These are phyloP conservation scores for Amphipoea lucens DNA, from an alignment of 2,888 invertebrate genomes.

Conservation along the genomic window DNA sequence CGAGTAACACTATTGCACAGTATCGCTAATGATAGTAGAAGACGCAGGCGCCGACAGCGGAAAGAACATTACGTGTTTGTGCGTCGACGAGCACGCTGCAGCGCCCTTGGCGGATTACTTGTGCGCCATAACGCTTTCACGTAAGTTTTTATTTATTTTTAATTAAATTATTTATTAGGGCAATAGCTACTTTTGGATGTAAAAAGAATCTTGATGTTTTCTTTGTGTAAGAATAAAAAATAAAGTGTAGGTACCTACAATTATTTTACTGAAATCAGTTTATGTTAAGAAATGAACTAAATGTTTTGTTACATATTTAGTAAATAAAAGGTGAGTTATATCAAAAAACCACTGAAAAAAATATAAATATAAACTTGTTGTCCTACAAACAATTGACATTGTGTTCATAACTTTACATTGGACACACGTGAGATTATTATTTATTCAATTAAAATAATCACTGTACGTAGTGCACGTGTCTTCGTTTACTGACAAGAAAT, in stretches of 20 bases:
- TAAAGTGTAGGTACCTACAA: neutral
- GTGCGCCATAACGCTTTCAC: conserved; percentile 40
- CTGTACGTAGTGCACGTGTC: conserved; percentile 7
- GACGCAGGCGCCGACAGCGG: conserved; percentile 46
- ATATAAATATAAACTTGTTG: neutral
- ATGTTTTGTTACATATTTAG: neutral
- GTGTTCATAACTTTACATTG: neutral
- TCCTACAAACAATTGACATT: neutral
- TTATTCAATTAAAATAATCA: conserved; percentile 10
- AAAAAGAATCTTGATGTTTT: neutral
- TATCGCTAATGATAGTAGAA: conserved; percentile 60
- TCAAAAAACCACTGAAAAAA: neutral
- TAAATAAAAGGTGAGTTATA: neutral
- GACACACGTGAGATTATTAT: neutral
- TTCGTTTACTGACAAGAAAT: conserved; percentile 10
- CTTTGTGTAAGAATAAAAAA: neutral
- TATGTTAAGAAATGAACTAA: too few relatives aligned
- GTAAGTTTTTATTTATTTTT: conserved; percentile 61
- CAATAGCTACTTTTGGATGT: neutral
- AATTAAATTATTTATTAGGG: neutral
- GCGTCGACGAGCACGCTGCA: conserved; percentile 65
- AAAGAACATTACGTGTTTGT: conserved; percentile 65
- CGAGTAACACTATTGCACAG: conserved; percentile 68
- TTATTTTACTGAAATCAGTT: neutral
- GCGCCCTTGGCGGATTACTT: conserved; percentile 41